Evolutionary conservation across 2,797 vertebrate species (phyloP).

Genomic region (Silurus aristotelis): DNA sequence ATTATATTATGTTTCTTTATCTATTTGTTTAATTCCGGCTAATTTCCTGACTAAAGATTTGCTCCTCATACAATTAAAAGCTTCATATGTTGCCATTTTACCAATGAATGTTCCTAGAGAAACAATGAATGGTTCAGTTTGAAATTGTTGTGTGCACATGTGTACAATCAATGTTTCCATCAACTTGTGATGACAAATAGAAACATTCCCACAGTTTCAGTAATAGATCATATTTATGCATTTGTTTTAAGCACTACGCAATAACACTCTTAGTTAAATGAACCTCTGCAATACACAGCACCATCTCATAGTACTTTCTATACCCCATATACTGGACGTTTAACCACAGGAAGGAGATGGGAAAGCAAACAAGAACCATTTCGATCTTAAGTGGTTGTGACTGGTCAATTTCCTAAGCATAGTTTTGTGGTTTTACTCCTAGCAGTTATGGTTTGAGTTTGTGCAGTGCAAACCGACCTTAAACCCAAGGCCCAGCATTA

Average conservation of each 20-base stretch:
- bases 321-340: not conserved
- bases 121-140: not conserved
- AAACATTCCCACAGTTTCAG: not conserved
- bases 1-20: no score
- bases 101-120: no score
- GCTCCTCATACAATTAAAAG: no score
- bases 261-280: not conserved
- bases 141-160: not conserved
- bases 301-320: not conserved
- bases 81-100: no score
- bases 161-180: not conserved
- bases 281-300: not conserved
- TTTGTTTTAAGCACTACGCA: not conserved
- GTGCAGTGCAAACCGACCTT: constrained; percentile 16
- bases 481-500: not conserved
- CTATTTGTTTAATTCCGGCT: no score
- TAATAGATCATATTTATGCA: not conserved
- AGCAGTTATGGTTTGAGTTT: constrained; percentile 3
- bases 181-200: not conserved
- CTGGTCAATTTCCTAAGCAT: constrained; percentile 5
- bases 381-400: constrained; percentile 7
- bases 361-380: not conserved
- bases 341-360: constrained; percentile 1
- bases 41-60: no score
- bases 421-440: constrained; percentile 8